Conservation (phyloP, 2,888 invertebrate species). For the Tipula helvola region DNA sequence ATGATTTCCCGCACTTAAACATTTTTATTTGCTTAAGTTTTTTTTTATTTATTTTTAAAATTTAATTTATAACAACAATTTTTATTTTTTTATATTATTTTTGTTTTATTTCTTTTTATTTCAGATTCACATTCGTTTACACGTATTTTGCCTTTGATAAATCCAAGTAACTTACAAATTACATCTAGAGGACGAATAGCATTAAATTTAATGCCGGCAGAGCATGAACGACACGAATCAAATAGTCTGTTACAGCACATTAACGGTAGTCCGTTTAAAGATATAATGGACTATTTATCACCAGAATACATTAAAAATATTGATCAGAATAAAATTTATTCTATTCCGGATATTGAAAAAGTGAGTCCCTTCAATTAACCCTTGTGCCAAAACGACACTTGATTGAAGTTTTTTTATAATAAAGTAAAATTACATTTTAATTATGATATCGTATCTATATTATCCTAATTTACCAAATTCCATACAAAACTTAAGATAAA, state of each 20-base stretch:
- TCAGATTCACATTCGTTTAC: constrained; percentile 22
- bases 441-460: too few species aligned
- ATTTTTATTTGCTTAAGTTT: background rate
- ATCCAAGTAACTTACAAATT: constrained; percentile 40
- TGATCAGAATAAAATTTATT: constrained; percentile 35
- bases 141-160: constrained; percentile 40
- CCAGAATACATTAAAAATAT: constrained; percentile 38
- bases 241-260: constrained; percentile 11
- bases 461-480: too few species aligned
- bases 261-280: constrained; percentile 17
- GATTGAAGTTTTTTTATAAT: too few species aligned
- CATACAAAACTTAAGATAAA: too few species aligned
- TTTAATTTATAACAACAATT: background rate
- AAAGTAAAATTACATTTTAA: too few species aligned
- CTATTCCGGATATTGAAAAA: constrained; percentile 46
- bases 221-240: constrained; percentile 12
- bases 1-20: background rate
- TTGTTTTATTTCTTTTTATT: constrained; percentile 33
- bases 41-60: background rate
- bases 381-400: too few species aligned
- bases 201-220: constrained; percentile 16
- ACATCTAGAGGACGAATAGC: constrained; percentile 42
- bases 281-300: constrained; percentile 38
- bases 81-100: constrained; percentile 17
- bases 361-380: constrained; percentile 22